Base-by-base conservation (phyloP, 2,113 vertebrate genomes). In the Chamaetylas fuelleborni region DNA sequence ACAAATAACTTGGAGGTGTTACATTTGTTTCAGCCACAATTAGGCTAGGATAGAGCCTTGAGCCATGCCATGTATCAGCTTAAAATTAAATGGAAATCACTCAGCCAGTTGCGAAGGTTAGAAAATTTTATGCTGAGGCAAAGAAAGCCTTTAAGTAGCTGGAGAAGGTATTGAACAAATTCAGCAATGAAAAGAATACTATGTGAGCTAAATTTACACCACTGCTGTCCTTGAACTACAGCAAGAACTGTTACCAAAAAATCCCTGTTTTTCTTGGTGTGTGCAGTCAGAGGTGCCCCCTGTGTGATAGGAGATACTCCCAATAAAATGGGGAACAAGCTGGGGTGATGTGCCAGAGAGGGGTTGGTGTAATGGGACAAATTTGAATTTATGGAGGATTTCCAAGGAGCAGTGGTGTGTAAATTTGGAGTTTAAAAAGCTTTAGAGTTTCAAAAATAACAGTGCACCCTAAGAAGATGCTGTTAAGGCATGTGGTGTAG, bases 21-120 rank as follows among this genome's bases (percentile, higher is more conserved):
- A 53, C 19, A 19, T 89, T 89, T 89, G 73, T 92, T 95, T 89
- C 67, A 83, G 47, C n/a, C 40, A 50, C 81, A 93, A 65, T 80
- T 94, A 86, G 93, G 72, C 78, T 96, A 82, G 92, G 80, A 89
- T 77, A 91, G 69, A 91, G 83, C 91, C 94, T 89, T 93, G 53
- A 93, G 92, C 93, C 61, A 48, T 85, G 62, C n/a, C 15, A 31
- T 0, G 0, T 79, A 67, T 79, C 56, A 61, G 34, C 34, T 80
- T 90, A 93, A 93, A 95, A 79, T 92, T 74, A 90, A 88, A 73
- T 58, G 12, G 53, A 88, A 94, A 73, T 80, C 58, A 66, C 18
- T 90, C 1, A 12, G n/a, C 28, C 53, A 42, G 45, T 26, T 86
- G 48, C 61, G 53, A 71, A 47, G 18, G 50, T 80, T 81, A 80